A percentile compares a stretch with the other conserved stretches of the same genome.
Conservation (phyloP, 2,888 invertebrate genomes). For the Drosophila neonasuta region DNA sequence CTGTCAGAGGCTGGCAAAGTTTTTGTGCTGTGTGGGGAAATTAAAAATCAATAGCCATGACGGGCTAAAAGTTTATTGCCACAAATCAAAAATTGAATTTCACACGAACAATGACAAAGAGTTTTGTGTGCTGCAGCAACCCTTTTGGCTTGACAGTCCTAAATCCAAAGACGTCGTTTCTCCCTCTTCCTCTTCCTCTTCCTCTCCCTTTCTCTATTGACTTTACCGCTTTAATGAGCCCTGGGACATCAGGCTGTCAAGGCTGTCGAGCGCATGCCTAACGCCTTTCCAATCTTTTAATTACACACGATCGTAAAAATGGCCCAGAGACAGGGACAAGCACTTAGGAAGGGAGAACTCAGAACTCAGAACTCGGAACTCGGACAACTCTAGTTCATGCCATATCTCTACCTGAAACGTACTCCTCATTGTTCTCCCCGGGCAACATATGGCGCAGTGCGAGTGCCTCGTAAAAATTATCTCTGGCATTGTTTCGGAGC, state of each 20-base stretch:
- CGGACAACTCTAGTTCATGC: slow-evolving; percentile 1
- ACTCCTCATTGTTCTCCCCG: slow-evolving; percentile 13
- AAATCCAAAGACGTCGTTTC: not conserved
- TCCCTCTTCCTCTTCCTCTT: not conserved
- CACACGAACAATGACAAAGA: slow-evolving; percentile 49
- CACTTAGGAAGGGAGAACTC: slow-evolving; percentile 2
- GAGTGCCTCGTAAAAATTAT: slow-evolving; percentile 73
- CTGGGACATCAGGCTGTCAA: slow-evolving; percentile 55
- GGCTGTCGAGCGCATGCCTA: slow-evolving; percentile 66
- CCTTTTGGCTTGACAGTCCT: slow-evolving; percentile 19
- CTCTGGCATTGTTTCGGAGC: slow-evolving; percentile 64
- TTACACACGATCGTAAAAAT: slow-evolving; percentile 59
- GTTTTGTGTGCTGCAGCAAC: slow-evolving; percentile 17
- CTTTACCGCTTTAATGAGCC: slow-evolving; percentile 68
- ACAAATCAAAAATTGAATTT: slow-evolving; percentile 68
- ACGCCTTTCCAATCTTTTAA: slow-evolving; percentile 71
- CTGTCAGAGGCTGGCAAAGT: slow-evolving; percentile 55
- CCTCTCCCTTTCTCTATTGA: slow-evolving; percentile 46
- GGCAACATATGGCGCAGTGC: slow-evolving; percentile 60
- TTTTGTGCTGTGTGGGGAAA: slow-evolving; percentile 38
- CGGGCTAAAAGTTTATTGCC: slow-evolving; percentile 50
- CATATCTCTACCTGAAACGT: slow-evolving; percentile 31
- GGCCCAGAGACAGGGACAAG: slow-evolving; percentile 1
- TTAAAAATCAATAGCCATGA: slow-evolving; percentile 67
- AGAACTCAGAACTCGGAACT: too few relatives aligned